These are phyloP conservation scores for Vannuccia rotundouncinata DNA, from an alignment of 2,888 invertebrate genomes.

Conservation along the genomic window DNA sequence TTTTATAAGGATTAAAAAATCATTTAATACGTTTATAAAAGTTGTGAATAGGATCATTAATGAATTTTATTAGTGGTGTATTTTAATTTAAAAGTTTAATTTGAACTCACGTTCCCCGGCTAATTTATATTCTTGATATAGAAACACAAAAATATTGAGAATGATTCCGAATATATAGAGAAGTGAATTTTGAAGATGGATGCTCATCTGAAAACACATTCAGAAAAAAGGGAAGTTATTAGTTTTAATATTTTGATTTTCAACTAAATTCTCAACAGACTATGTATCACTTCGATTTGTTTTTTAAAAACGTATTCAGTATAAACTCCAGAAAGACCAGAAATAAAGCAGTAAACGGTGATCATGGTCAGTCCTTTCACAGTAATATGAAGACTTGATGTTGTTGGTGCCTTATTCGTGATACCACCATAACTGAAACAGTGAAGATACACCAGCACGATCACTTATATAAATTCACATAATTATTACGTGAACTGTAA, in stretches of 20 bases:
- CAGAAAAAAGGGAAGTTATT: background rate
- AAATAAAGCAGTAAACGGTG: conserved; percentile 48
- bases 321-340: conserved; percentile 54
- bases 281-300: conserved; percentile 42
- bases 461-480: too few species aligned
- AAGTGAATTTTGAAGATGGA: conserved; percentile 52
- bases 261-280: background rate
- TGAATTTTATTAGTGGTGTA: too few species aligned
- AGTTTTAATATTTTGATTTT: background rate
- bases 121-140: conserved; percentile 1
- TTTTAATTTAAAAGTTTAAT: too few species aligned
- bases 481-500: too few species aligned
- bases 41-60: too few species aligned
- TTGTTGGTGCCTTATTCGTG: conserved; percentile 24
- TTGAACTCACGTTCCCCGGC: too few species aligned
- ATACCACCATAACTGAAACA: conserved; percentile 49
- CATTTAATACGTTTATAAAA: too few species aligned
- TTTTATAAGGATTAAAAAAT: too few species aligned
- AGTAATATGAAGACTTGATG: conserved; percentile 47
- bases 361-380: conserved; percentile 52
- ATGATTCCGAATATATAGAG: conserved; percentile 49
- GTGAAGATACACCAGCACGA: conserved; percentile 15
- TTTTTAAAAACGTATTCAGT: conserved; percentile 55
- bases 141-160: conserved; percentile 43
- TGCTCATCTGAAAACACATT: conserved; percentile 45